Evolutionary conservation across 2,113 vertebrate genomes (phyloP).

Genomic region (Cynocephalus volans): DNA sequence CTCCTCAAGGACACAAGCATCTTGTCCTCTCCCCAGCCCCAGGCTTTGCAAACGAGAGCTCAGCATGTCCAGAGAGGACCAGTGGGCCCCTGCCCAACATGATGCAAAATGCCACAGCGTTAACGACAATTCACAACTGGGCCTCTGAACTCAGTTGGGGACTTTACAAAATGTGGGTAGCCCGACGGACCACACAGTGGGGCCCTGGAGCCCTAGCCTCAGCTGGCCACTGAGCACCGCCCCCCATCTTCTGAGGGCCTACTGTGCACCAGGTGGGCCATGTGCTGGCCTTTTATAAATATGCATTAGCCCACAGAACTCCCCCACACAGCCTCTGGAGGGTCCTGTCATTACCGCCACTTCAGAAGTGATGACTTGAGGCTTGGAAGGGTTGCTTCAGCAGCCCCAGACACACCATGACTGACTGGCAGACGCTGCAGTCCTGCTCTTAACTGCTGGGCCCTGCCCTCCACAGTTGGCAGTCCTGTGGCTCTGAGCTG

Average conservation of each 20-base stretch:
- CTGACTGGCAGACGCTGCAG: not conserved
- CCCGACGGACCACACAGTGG: not conserved
- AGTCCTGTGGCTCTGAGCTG: not conserved
- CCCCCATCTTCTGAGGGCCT: not conserved
- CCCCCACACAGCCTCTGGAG: not conserved
- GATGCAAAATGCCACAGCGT: not conserved
- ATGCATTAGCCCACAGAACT: fast-evolving
- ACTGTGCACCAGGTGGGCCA: not conserved
- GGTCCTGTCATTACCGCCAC: not conserved
- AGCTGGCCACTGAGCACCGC: not conserved
- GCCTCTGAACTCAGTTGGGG: not conserved
- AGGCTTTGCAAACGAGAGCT: not conserved
- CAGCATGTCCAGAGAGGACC: fast-evolving
- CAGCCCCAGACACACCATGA: fast-evolving
- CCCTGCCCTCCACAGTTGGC: too few species aligned
- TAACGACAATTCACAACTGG: fast-evolving
- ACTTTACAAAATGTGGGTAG: not conserved
- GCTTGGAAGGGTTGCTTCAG: not conserved
- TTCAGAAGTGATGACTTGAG: not conserved
- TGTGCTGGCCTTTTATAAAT: fast-evolving
- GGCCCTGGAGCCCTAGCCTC: not conserved
- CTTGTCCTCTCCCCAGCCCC: too few species aligned
- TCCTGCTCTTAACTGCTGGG: fast-evolving
- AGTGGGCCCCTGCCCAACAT: fast-evolving
- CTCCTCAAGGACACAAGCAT: not conserved